A percentile compares a stretch with the other conserved stretches of the same genome.
phyloP scores from a whole-genome alignment of 2,888 invertebrate genomes.

The Nudaria mundana region DNA sequence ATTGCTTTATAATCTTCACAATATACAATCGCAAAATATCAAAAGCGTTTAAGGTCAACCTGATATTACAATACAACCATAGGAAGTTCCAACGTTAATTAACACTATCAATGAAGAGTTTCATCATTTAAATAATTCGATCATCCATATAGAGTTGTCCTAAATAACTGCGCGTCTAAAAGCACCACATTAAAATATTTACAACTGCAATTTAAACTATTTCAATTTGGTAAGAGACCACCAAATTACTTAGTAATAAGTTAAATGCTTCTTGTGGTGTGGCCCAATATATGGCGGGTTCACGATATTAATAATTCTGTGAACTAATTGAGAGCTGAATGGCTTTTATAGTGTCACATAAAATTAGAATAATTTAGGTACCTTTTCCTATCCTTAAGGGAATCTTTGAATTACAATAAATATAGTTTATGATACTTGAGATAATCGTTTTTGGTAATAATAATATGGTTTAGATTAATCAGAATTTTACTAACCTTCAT shows the following conservation, averaged over 20 bases:
- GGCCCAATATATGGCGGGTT: background rate
- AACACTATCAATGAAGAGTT: constrained; percentile 3
- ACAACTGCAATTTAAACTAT: constrained; percentile 24
- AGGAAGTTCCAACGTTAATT: constrained; percentile 2
- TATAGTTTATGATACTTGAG: too few species aligned
- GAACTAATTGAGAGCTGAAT: too few species aligned
- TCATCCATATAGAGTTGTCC: constrained; percentile 7
- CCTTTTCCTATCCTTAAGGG: too few species aligned
- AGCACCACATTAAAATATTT: constrained; percentile 24
- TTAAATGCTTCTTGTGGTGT: constrained; percentile 1
- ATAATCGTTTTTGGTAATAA: too few species aligned
- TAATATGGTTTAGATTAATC: too few species aligned
- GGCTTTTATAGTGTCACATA: too few species aligned
- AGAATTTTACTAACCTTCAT: too few species aligned
- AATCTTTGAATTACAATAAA: too few species aligned
- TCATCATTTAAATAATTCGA: constrained; percentile 16
- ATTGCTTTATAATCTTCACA: too few species aligned
- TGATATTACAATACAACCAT: background rate
- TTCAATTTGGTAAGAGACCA: constrained; percentile 12
- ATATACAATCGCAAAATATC: background rate
- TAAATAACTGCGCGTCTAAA: constrained; percentile 16
- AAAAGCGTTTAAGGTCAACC: constrained; percentile 1
- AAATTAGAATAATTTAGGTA: too few species aligned
- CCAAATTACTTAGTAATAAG: constrained; percentile 15
- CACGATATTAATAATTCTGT: too few species aligned